Conservation (phyloP, 2,888 invertebrate species). For the Diabrotica balteata region DNA sequence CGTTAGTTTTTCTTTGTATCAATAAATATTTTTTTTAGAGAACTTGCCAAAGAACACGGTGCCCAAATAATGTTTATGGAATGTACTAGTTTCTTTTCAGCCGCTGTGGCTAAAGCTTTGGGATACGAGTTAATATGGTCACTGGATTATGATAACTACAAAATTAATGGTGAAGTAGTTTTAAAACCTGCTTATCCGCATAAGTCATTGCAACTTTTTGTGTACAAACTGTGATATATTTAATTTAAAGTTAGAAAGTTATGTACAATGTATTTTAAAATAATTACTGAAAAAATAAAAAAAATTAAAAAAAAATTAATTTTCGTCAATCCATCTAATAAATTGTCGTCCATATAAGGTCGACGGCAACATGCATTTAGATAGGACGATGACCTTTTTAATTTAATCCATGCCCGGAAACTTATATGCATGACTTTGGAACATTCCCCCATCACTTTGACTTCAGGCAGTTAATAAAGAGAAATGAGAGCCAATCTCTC, state of each 20-base stretch:
- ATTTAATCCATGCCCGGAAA: too few relatives aligned
- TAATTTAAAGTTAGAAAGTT: too few relatives aligned
- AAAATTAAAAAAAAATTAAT: too few relatives aligned
- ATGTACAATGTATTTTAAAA: not conserved
- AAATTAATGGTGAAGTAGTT: slow-evolving; percentile 14
- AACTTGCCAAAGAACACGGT: slow-evolving; percentile 62
- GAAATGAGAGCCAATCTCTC: too few relatives aligned
- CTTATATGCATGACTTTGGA: too few relatives aligned
- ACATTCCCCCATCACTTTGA: too few relatives aligned
- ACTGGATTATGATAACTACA: slow-evolving; percentile 15
- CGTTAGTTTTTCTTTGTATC: not conserved
- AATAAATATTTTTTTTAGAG: slow-evolving; percentile 61
- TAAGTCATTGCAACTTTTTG: not conserved
- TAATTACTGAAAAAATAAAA: too few relatives aligned
- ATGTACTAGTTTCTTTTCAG: slow-evolving; percentile 78
- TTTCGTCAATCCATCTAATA: too few relatives aligned
- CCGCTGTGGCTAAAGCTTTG: slow-evolving; percentile 71
- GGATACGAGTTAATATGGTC: slow-evolving; percentile 70
- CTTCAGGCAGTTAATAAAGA: too few relatives aligned
- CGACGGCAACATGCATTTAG: too few relatives aligned
- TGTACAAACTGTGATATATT: not conserved
- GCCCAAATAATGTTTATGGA: slow-evolving; percentile 71
- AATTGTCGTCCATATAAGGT: too few relatives aligned
- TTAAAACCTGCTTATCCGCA: slow-evolving; percentile 13
- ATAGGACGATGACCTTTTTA: too few relatives aligned